phyloP scores from a whole-genome alignment of 2,888 invertebrate species.

The Icerya purchasi region DNA sequence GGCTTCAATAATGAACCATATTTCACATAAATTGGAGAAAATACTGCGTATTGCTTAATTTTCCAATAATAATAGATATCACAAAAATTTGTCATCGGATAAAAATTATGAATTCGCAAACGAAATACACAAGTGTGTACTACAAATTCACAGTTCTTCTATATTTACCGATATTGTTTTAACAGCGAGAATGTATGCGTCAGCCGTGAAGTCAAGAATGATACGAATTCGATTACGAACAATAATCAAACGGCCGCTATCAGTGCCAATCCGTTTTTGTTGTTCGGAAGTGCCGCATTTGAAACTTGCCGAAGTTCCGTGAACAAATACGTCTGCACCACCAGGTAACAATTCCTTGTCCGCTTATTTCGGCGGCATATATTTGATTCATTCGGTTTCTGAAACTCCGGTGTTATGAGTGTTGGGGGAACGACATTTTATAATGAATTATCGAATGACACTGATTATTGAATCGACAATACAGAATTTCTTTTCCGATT shows the following conservation, averaged over 20 bases:
- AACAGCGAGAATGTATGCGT: conserved; percentile 39
- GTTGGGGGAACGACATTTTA: too few relatives aligned
- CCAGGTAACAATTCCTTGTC: too few relatives aligned
- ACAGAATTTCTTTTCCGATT: too few relatives aligned
- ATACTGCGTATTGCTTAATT: too few relatives aligned
- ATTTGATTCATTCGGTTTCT: too few relatives aligned
- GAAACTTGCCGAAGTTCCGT: conserved; percentile 30
- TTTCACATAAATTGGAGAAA: too few relatives aligned
- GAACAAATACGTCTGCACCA: conserved; percentile 32
- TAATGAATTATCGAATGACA: too few relatives aligned
- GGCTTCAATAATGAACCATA: too few relatives aligned
- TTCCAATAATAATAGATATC: too few relatives aligned
- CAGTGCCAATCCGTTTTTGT: conserved; percentile 21
- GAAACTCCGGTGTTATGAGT: too few relatives aligned
- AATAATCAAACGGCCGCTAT: background rate
- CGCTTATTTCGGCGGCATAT: too few relatives aligned
- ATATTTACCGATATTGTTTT: conserved; percentile 14
- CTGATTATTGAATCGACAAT: too few relatives aligned
- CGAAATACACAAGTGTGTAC: background rate
- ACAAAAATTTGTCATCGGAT: background rate
- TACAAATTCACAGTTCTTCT: background rate
- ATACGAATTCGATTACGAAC: background rate
- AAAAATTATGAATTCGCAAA: background rate
- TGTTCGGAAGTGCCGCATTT: conserved; percentile 28
- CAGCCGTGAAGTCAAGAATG: conserved; percentile 29